These are phyloP conservation scores for Poeciliopsis infans DNA, from an alignment of 2,797 vertebrate species.

Conservation along the genomic window DNA sequence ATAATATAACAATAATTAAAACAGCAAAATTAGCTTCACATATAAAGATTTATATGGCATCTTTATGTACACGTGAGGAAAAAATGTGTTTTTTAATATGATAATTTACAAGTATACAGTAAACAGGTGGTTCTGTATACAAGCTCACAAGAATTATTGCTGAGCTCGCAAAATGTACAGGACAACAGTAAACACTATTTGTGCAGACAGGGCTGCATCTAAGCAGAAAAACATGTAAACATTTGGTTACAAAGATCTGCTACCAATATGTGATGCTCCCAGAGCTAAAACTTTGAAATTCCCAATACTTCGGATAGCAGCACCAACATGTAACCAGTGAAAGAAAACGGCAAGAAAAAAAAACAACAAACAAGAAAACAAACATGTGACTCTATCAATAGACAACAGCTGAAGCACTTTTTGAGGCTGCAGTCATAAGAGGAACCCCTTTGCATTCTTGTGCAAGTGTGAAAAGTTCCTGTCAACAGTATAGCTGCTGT, in stretches of 20 bases:
- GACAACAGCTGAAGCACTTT: constrained; percentile 37
- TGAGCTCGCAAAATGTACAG: constrained; percentile 11
- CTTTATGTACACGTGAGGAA: constrained; percentile 5
- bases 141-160: constrained; percentile 25
- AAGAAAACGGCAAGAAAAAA: constrained; percentile 1
- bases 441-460: constrained; percentile 43
- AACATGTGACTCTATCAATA: background rate
- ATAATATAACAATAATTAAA: constrained; percentile 41
- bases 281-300: constrained; percentile 19
- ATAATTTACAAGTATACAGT: constrained; percentile 22
- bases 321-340: background rate
- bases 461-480: constrained; percentile 31
- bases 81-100: constrained; percentile 18
- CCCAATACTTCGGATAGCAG: constrained; percentile 20
- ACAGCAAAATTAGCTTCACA: constrained; percentile 33
- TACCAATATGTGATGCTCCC: constrained; percentile 6
- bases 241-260: constrained; percentile 38
- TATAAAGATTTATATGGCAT: constrained; percentile 7
- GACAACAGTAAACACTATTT: constrained; percentile 37
- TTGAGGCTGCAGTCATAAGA: constrained; percentile 51
- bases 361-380: no score
- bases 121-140: constrained; percentile 24
- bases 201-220: constrained; percentile 23
- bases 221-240: constrained; percentile 59
- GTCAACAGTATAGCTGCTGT: constrained; percentile 27